Evolutionary conservation across 2,113 vertebrate genomes (phyloP).

Genomic region (Poeciliopsis retropinna): DNA sequence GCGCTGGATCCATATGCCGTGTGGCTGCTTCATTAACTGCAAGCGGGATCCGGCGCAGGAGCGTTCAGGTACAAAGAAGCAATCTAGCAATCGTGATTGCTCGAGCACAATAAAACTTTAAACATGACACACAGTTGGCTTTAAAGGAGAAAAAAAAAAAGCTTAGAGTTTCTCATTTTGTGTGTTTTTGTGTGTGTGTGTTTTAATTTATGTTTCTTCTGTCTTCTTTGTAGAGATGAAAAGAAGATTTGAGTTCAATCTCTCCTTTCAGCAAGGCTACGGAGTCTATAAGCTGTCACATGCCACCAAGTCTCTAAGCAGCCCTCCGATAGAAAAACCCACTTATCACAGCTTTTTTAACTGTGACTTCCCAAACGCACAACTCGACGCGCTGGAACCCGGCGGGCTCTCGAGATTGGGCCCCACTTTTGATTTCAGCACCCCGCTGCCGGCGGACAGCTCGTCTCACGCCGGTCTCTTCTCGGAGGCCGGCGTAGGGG

Average conservation of each 20-base stretch:
- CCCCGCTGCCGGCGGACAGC: constrained; percentile 77
- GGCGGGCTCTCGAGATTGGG: constrained; percentile 52
- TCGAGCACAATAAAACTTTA: not conserved
- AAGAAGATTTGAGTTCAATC: constrained; percentile 89
- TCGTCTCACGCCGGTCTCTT: constrained; percentile 70
- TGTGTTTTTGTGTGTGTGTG: not conserved
- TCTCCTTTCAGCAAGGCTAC: constrained; percentile 91
- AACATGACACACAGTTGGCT: not conserved
- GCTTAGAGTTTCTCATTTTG: not conserved
- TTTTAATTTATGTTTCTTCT: not conserved
- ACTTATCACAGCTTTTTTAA: constrained; percentile 80
- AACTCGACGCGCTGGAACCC: constrained; percentile 59
- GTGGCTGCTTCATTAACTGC: constrained; percentile 97
- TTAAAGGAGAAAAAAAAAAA: not conserved
- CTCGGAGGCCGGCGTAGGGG: constrained; percentile 56
- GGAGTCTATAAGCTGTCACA: constrained; percentile 89
- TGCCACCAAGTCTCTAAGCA: constrained; percentile 69
- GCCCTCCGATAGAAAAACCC: constrained; percentile 71
- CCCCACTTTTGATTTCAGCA: constrained; percentile 81
- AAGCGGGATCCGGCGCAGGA: constrained; percentile 71
- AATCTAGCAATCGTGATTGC: not conserved
- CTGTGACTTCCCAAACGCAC: constrained; percentile 65
- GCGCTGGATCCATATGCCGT: constrained; percentile 93
- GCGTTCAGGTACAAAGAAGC: constrained; percentile 63
- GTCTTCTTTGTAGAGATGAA: constrained; percentile 81